phyloP scores from a whole-genome alignment of 2,797 vertebrate genomes.

The Buphagus erythrorhynchus region DNA sequence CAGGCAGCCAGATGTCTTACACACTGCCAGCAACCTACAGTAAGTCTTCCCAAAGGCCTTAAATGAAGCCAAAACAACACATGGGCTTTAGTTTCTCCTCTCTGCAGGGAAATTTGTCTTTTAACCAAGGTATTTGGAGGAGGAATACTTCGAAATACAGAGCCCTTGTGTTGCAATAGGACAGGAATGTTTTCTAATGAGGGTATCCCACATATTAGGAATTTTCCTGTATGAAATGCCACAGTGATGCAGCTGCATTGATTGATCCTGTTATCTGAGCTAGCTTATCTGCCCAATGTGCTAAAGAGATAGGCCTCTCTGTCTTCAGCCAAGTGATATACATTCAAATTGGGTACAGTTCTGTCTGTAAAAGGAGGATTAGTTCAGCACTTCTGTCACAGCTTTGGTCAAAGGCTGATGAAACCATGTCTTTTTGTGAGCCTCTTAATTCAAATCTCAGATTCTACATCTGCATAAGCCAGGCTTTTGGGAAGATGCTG shows the following conservation, averaged over 20 bases:
- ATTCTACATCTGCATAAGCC: background rate
- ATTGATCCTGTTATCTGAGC: background rate
- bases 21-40: background rate
- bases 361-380: background rate
- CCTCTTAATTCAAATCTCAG: background rate
- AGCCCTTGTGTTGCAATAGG: background rate
- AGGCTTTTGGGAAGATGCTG: background rate
- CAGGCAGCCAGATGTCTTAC: background rate
- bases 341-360: background rate
- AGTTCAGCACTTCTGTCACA: background rate
- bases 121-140: background rate
- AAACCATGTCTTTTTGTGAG: background rate
- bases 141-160: background rate
- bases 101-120: background rate
- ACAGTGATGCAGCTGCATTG: background rate
- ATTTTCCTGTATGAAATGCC: background rate
- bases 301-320: background rate
- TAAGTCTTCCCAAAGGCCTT: background rate
- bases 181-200: background rate
- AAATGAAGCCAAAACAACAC: background rate
- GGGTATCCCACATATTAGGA: background rate
- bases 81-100: background rate
- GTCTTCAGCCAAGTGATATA: background rate
- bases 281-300: background rate
- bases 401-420: background rate